Base-by-base conservation (phyloP, 2,888 invertebrate genomes). In the Idaea biselata region DNA sequence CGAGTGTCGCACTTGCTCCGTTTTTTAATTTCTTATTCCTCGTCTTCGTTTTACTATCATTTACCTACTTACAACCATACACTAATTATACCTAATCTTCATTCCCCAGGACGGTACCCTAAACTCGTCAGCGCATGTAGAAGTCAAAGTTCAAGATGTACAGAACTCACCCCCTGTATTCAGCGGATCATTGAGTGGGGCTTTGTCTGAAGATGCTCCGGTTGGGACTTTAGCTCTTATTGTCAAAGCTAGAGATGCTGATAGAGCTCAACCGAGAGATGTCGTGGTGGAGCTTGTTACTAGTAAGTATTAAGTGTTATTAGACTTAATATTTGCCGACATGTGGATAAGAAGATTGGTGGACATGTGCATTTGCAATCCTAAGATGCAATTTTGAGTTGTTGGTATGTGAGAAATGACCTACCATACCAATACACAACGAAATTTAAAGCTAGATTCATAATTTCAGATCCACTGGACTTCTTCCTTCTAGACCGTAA, bases 151-250 rank as follows among this genome's bases (percentile, higher is more conserved):
- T 0, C 94, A 95, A 66, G 97, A 98, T 80, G 95, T 97, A 0
- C 98, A 98, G 89, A 97, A 98, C 83, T 96, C 95, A 0, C 97
- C 97, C 0, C 98, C 98, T 0, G 94, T 96, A 62, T 98, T 98
- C 88, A 94, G 95, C 58, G 97, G 97, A 0, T 94, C 97, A 0
- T 90, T 97, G 62, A 95, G 96, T 16, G 96, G 96, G 0, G 95
- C 97, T 25, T 94, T 97, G 44, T 93, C 94, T 25, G 98, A 98
- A 82, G 96, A 97, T 76, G 96, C 96, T 63, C 95, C 96, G 0
- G 97, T 98, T 55, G 97, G 97, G 14, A 96, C 96, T 0, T 86
- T 96, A 56, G 96, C 97, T 0, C 94, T 97, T 86, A 95, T 95
- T 0, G 93, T 97, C 11, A 95, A 95, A 78, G 98, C 98, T 0